Percentiles rank a stretch among this genome's conserved stretches.
Evolutionary conservation across 2,888 invertebrate genomes (phyloP).

Genomic region (Germaria angustata): DNA sequence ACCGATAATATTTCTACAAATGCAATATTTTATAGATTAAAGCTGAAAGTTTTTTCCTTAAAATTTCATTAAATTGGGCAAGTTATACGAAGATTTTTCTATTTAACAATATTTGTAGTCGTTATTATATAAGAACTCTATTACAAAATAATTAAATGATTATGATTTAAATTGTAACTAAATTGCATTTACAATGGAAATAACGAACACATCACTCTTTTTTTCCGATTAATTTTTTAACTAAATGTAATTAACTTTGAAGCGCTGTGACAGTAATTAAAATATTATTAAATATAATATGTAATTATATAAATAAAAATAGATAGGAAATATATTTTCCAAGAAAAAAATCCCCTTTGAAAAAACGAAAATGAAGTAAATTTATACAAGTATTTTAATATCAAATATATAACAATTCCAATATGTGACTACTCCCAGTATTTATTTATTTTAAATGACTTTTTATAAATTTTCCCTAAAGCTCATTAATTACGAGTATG

Average conservation of each 20-base stretch:
- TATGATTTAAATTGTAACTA: conserved; percentile 51
- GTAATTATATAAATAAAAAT: not conserved
- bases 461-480: not conserved
- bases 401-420: too few relatives aligned
- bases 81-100: too few relatives aligned
- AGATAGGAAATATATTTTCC: too few relatives aligned
- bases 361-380: too few relatives aligned
- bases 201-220: conserved; percentile 9
- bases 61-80: not conserved
- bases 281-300: conserved; percentile 18
- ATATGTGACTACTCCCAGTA: too few relatives aligned
- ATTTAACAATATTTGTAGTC: too few relatives aligned
- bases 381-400: too few relatives aligned
- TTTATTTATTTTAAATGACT: too few relatives aligned
- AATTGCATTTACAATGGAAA: conserved; percentile 58
- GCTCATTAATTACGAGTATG: not conserved
- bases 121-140: conserved; percentile 13
- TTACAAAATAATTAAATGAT: conserved; percentile 58
- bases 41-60: not conserved
- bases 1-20: not conserved
- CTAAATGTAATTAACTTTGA: conserved; percentile 65
- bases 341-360: too few relatives aligned
- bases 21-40: not conserved
- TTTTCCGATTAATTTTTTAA: conserved; percentile 1
- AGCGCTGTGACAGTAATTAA: conserved; percentile 62